Conservation (phyloP, 2,797 vertebrate genomes). For the Hylomyscus alleni region DNA sequence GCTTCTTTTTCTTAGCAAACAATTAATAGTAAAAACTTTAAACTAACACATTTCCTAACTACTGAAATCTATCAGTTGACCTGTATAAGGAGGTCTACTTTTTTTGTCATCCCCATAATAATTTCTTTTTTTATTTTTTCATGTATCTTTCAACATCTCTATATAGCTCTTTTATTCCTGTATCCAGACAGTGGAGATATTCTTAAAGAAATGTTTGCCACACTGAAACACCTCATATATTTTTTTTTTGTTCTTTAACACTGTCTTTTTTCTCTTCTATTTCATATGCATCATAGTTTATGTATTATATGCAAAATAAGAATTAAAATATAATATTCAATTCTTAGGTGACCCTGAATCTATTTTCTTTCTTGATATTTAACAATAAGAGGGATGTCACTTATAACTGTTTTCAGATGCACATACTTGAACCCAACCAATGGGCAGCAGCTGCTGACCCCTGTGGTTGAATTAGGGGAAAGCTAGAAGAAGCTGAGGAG, state of each 20-base stretch:
- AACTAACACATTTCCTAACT: background rate
- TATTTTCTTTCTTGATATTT: constrained; percentile 30
- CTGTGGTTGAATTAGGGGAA: too few relatives aligned
- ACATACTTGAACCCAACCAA: too few relatives aligned
- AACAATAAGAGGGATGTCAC: background rate
- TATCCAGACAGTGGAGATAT: background rate
- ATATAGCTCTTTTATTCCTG: background rate
- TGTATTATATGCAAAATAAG: background rate
- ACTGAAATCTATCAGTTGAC: background rate
- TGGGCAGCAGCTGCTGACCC: too few relatives aligned
- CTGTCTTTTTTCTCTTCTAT: background rate
- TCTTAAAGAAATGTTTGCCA: background rate
- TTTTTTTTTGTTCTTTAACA: background rate
- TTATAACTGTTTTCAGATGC: background rate
- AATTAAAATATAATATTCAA: background rate
- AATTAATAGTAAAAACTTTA: background rate
- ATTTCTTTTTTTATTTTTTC: background rate
- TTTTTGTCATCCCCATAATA: background rate
- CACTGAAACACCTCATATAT: background rate
- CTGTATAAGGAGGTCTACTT: background rate
- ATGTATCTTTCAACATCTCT: background rate
- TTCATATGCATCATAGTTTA: background rate
- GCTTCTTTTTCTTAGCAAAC: too few relatives aligned
- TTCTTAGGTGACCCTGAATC: background rate
- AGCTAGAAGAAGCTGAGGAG: too few relatives aligned